Base-by-base conservation (phyloP, 2,888 invertebrate genomes). In the Troides aeacus region DNA sequence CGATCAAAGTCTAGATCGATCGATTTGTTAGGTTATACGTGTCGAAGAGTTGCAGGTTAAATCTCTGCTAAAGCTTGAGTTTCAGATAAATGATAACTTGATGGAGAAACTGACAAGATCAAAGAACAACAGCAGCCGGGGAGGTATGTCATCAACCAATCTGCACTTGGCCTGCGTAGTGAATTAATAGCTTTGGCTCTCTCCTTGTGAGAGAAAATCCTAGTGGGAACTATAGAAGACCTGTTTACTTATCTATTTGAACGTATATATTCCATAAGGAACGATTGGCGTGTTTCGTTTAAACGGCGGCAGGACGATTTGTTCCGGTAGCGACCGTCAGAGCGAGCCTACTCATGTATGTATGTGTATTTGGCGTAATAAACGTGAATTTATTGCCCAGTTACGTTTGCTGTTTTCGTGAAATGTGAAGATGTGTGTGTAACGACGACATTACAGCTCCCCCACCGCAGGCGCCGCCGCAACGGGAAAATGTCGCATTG, bases 371-470 rank as follows among this genome's bases (percentile, higher is more conserved):
- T 87, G 84, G 76, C 85, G 90, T 85, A 88, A 91, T 91, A 92
- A 92, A 92, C 86, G 85, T 89, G 83, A 90, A 91, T 91, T 90
- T 92, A 92, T 90, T 86, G 82, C 82, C 80, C 86, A 75, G 88
- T 90, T 90, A 89, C 85, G 88, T 91, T 88, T 88, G 86, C 90
- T 89, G 89, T 90, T 89, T 88, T 86, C 88, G 86, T 87, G 87
- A 90, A 88, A 88, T 85, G 89, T 84, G 86, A 86, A 88, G 86
- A 88, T 88, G 85, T 85, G 87, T 84, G 84, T 75, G 79, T 76
- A 77, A 76, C 77, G 74, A 80, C 77, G 82, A 86, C 86, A 86
- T 87, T 87, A 87, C 84, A 85, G 82, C 83, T 81, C 82, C 81
- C 81, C 80, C 79, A 75, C 81, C 74, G 78, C 79, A 72, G 72